Evolutionary conservation across 2,888 invertebrate genomes (phyloP).

Genomic region (Phyllotreta cruciferae): DNA sequence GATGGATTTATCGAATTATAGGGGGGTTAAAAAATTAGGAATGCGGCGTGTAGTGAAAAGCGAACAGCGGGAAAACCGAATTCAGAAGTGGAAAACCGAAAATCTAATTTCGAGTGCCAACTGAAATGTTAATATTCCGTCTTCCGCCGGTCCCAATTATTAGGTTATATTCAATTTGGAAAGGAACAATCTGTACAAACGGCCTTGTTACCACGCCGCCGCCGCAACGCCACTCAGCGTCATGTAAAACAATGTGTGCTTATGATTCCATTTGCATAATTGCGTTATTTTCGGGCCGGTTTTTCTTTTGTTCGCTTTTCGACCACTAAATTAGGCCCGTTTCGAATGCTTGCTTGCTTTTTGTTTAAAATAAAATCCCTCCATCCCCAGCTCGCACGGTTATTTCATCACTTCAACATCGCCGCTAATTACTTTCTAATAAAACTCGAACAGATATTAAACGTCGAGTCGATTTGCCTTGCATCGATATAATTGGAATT

Average conservation of each 20-base stretch:
- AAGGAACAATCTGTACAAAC: conserved; percentile 16
- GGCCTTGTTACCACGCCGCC: conserved; percentile 11
- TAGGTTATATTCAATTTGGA: conserved; percentile 17
- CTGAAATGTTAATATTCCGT: conserved; percentile 19
- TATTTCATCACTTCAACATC: no score
- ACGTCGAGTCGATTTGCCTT: no score
- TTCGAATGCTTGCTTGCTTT: no score
- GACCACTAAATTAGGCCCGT: no score
- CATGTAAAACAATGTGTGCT: conserved; percentile 10
- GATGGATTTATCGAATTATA: no score
- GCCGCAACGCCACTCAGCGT: background rate
- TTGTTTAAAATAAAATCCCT: no score
- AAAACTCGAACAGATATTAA: no score
- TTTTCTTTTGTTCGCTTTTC: background rate
- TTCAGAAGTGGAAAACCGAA: conserved; percentile 15
- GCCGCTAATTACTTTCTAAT: no score
- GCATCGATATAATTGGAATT: background rate
- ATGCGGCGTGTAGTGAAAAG: no score
- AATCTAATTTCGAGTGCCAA: conserved; percentile 14
- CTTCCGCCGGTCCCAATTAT: conserved; percentile 14
- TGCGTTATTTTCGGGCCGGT: background rate
- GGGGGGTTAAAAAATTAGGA: no score
- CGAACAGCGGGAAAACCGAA: background rate
- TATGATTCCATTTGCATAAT: conserved; percentile 13
- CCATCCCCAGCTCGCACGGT: no score